Evolutionary conservation across 2,113 vertebrate genomes (phyloP), one percentile per base, ranked within the genome.

Genomic region (Patagioenas fasciata): DNA sequence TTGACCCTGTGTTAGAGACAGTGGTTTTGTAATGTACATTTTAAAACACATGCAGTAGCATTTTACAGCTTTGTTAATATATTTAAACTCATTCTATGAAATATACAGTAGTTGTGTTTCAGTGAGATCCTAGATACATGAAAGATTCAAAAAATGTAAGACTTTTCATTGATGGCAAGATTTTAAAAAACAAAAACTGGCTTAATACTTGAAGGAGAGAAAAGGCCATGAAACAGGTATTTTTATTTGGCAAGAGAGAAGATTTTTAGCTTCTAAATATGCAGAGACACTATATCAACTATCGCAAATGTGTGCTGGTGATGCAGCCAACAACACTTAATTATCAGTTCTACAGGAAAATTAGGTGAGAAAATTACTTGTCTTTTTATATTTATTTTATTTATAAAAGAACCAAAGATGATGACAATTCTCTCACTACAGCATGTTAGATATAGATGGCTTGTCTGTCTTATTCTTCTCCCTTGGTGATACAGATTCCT

Each of bases 281-380:
- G 97, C 97, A 98, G 93, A 98, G 96, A 97, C 97, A 97, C 97
- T 96, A 94, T 91, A 96, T 97, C 97, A 98, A 97, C 97, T 93
- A 95, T 96, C 95, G 95, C 97, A 97, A 98, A 98, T 96, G 85
- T 96, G 93, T 97, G 91, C 97, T 97, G 97, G 94, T 97, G 97
- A 97, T 97, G 96, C 97, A 98, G 92, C 84, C 96, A 97, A 96
- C 98, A 98, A 97, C 98, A 98, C 98, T 98, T 98, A 98, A 98
- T 98, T 98, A 98, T 98, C 98, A 98, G 98, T 97, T 98, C 98
- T 97, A 97, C 97, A 97, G 97, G 97, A 97, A 98, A 98, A 98
- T 98, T 98, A 98, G 98, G 98, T 98, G 98, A 98, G 98, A 98
- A 98, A 98, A 98, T 98, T 97, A 97, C 98, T 98, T 98, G 97